Percentiles rank a stretch among this genome's conserved stretches.
These are phyloP conservation scores for Vanessa atalanta DNA, from an alignment of 1,140 invertebrate genomes.

Conservation along the genomic window DNA sequence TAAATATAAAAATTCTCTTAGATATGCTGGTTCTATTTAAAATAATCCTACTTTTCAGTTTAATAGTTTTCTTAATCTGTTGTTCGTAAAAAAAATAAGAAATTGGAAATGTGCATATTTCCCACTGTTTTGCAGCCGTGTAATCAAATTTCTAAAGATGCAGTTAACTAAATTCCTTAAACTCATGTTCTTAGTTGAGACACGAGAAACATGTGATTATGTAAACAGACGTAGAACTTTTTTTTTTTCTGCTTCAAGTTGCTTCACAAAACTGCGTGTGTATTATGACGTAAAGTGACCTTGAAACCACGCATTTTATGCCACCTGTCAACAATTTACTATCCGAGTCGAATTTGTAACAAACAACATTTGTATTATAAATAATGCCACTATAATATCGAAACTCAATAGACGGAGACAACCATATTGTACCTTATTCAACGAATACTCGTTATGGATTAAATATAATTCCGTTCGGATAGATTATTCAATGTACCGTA, in stretches of 20 bases:
- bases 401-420: conserved; percentile 1
- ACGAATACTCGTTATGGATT: conserved; percentile 23
- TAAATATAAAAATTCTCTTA: too few relatives aligned
- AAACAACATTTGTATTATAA: conserved; percentile 29
- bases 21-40: too few relatives aligned
- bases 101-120: too few relatives aligned
- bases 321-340: conserved; percentile 54
- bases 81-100: too few relatives aligned
- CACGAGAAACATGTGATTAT: too few relatives aligned
- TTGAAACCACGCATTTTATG: conserved; percentile 40
- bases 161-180: not conserved
- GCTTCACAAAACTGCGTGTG: conserved; percentile 19
- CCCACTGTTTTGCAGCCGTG: too few relatives aligned
- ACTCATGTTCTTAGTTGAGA: not conserved
- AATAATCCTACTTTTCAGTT: too few relatives aligned
- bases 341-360: conserved; percentile 45
- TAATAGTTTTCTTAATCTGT: too few relatives aligned
- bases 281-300: conserved; percentile 8
- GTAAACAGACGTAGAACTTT: too few relatives aligned
- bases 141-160: too few relatives aligned
- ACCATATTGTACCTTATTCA: conserved; percentile 2
- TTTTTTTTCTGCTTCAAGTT: too few relatives aligned
- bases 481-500: conserved; percentile 37
- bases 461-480: conserved; percentile 24
- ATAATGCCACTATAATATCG: not conserved